These are phyloP conservation scores for Penaeus vannamei DNA, from an alignment of 1,140 invertebrate species.

Conservation along the genomic window DNA sequence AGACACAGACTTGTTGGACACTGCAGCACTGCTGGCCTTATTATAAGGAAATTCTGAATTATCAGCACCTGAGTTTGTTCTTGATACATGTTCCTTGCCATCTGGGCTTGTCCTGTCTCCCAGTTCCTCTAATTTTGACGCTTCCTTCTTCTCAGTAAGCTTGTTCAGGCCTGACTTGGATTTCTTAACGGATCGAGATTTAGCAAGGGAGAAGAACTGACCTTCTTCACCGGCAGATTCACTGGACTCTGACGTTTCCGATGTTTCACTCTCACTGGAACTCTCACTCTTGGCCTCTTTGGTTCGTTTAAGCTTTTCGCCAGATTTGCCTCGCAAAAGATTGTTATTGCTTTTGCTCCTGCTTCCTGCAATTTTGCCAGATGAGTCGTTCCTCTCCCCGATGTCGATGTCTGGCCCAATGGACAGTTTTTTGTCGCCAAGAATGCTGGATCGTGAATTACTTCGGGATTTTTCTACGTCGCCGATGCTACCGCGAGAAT, in stretches of 20 bases:
- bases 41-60: conserved; percentile 50
- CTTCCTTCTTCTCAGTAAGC: conserved; percentile 2
- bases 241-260: conserved; percentile 58
- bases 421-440: conserved; percentile 55
- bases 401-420: conserved; percentile 66
- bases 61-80: conserved; percentile 42
- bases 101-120: conserved; percentile 53
- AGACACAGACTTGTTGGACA: conserved; percentile 2
- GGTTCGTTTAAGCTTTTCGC: conserved; percentile 3
- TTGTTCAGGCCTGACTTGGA: conserved; percentile 58
- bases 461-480: conserved; percentile 55
- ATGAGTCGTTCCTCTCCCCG: conserved; percentile 43
- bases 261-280: conserved; percentile 39
- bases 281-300: conserved; percentile 3
- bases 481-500: conserved; percentile 43
- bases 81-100: conserved; percentile 51
- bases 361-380: conserved; percentile 25
- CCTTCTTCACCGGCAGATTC: conserved; percentile 67
- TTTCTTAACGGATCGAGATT: conserved; percentile 64
- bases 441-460: conserved; percentile 51
- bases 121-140: not conserved
- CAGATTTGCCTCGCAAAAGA: not conserved
- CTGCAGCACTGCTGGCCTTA: not conserved
- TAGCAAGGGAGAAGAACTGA: conserved; percentile 66
- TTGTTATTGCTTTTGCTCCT: conserved; percentile 24